Evolutionary conservation across 2,888 invertebrate species (phyloP).

Genomic region (Serripes groenlandicus): DNA sequence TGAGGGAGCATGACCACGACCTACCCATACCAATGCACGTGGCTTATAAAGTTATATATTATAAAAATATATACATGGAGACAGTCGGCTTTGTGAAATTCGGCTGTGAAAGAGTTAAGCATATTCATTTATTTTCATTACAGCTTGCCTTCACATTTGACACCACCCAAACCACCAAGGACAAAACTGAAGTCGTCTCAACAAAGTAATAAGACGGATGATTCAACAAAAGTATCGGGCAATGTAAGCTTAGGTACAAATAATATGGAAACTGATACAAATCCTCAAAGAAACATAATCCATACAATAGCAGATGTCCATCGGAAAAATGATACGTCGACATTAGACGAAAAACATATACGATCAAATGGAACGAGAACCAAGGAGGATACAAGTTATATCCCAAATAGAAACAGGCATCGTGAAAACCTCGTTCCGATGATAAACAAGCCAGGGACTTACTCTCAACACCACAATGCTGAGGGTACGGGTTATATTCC

Average conservation of each 20-base stretch:
- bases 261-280: not conserved
- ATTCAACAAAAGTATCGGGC: not conserved
- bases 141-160: slow-evolving; percentile 17
- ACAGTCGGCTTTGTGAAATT: too few relatives aligned
- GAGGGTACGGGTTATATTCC: too few relatives aligned
- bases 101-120: not conserved
- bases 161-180: slow-evolving; percentile 28
- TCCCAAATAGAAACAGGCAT: too few relatives aligned
- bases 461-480: too few relatives aligned
- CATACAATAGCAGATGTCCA: slow-evolving; percentile 5
- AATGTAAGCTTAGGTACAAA: not conserved
- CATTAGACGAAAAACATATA: not conserved
- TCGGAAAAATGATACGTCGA: not conserved
- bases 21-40: too few relatives aligned
- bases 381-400: too few relatives aligned
- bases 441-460: too few relatives aligned
- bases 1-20: too few relatives aligned
- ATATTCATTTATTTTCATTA: not conserved
- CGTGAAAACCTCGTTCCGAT: too few relatives aligned
- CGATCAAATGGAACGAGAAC: too few relatives aligned
- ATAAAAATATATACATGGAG: too few relatives aligned
- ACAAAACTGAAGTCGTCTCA: not conserved
- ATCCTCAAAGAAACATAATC: not conserved
- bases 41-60: too few relatives aligned
- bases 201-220: not conserved